A percentile compares a stretch with the other conserved stretches of the same genome.
Conservation (phyloP, 2,113 vertebrate species). For the Ariopsis seemanni region DNA sequence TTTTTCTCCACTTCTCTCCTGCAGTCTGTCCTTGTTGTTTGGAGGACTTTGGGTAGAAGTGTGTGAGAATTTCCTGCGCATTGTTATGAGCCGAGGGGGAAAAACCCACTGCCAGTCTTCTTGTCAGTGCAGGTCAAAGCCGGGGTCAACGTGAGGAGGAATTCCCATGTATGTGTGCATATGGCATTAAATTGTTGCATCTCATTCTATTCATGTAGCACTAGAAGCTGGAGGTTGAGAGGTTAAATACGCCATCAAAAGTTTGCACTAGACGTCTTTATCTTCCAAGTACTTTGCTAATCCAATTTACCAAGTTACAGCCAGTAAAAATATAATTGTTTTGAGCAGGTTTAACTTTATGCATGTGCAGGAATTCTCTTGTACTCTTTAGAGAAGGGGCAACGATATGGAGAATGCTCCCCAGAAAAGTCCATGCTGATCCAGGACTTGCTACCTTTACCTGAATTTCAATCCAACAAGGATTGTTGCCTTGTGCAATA, state of each 20-base stretch:
- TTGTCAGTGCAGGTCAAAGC: slow-evolving; percentile 4
- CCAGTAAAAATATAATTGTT: background rate
- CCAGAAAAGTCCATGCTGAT: background rate
- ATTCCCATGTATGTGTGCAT: background rate
- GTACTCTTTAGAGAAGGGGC: background rate
- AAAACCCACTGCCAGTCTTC: background rate
- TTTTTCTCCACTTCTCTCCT: background rate
- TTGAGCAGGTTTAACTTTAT: background rate
- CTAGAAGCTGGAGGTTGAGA: slow-evolving; percentile 15
- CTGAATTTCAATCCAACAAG: background rate
- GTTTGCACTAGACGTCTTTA: background rate
- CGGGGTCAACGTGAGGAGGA: background rate
- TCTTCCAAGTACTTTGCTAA: background rate
- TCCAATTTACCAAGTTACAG: background rate
- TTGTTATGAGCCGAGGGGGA: background rate
- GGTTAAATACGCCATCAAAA: slow-evolving; percentile 5
- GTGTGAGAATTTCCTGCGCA: slow-evolving; percentile 33
- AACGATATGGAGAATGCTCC: background rate
- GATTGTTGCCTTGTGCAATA: background rate
- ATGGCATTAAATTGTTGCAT: background rate
- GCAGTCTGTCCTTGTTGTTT: slow-evolving; percentile 9
- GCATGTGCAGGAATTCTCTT: background rate
- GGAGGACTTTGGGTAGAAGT: background rate
- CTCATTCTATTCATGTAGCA: background rate
- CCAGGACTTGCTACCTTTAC: background rate